Evolutionary conservation across 2,113 vertebrate genomes (phyloP), one percentile per base, ranked within the genome.

Genomic region (Thryonomys swinderianus): DNA sequence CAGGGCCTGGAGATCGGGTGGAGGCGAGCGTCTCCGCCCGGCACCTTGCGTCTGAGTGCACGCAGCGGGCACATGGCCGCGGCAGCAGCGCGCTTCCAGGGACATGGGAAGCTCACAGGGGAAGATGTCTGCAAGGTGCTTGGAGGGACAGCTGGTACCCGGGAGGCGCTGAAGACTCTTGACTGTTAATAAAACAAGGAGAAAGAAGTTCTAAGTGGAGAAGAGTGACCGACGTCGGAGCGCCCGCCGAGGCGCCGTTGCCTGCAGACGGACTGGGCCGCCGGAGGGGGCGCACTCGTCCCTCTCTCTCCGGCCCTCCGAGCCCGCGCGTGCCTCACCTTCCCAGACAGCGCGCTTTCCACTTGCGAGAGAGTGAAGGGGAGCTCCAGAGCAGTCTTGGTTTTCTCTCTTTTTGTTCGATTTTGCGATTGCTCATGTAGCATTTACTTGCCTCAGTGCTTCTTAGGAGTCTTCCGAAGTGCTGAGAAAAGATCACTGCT

Each of bases 391-490:
- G 73, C 32, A 42, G 13, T 4, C 7, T 21, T 83, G 45, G 4
- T 34, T 76, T 76, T 83, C 59, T 79, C 34, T 66, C 20, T 42
- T 64, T 93, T 20, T 27, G 32, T n/a, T 82, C 76, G 80, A 16
- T 84, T 80, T 74, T n/a, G 37, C 76, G 18, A 53, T 53, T 91
- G 27, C 30, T 85, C 25, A 18, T 30, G 25, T 67, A 53, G 53
- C 91, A 59, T 89, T 85, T 74, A 64, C 55, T 37, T 51, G 11
- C 13, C 59, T 37, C 25, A 48, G 14, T 30, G 30, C 32, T 94
- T 95, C 86, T 45, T 93, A 53, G 69, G 32, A 76, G 16, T 86
- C 79, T 91, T 89, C 42, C 9, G 59, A 82, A 89, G 48, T 5
- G 40, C 25, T 12, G 16, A 45, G 20, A 81, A 69, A 81, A 76